These are phyloP conservation scores for Pseudanteris insignis DNA, from an alignment of 2,888 invertebrate species.

Conservation along the genomic window DNA sequence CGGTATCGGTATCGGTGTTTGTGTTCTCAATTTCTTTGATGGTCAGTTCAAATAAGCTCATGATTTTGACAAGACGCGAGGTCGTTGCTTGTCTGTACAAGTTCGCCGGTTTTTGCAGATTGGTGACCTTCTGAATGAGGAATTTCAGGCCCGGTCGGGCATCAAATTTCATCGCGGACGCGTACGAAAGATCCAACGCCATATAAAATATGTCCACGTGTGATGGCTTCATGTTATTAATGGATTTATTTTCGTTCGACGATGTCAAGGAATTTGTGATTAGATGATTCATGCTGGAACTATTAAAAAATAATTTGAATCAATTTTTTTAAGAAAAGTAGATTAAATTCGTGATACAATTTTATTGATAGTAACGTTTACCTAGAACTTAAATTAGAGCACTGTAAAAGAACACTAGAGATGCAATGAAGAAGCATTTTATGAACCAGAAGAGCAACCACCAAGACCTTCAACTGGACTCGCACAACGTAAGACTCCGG, in stretches of 20 bases:
- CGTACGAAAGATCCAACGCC: slow-evolving; percentile 83
- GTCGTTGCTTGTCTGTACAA: slow-evolving; percentile 93
- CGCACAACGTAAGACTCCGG: slow-evolving; percentile 82
- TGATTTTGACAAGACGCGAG: slow-evolving; percentile 89
- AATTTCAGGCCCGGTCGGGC: slow-evolving; percentile 91
- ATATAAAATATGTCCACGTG: slow-evolving; percentile 79
- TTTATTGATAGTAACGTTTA: no score
- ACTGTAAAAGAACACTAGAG: slow-evolving; percentile 85
- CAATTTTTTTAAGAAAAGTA: no score
- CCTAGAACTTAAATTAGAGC: slow-evolving; percentile 74
- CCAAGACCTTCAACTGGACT: slow-evolving; percentile 87
- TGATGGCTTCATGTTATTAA: slow-evolving; percentile 68
- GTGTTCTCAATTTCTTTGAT: slow-evolving; percentile 72
- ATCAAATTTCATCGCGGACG: slow-evolving; percentile 87
- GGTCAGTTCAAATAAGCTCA: slow-evolving; percentile 86
- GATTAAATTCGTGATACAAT: no score
- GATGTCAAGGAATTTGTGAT: slow-evolving; percentile 58
- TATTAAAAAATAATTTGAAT: no score
- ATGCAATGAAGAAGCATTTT: slow-evolving; percentile 92
- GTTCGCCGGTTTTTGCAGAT: slow-evolving; percentile 85
- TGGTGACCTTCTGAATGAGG: slow-evolving; percentile 90
- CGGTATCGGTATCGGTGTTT: slow-evolving; percentile 54
- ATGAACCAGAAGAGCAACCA: slow-evolving; percentile 89
- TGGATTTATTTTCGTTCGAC: slow-evolving; percentile 48
- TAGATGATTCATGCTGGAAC: slow-evolving; percentile 65